phyloP scores from a whole-genome alignment of 2,888 invertebrate genomes.

The Nomada fabriciana region DNA sequence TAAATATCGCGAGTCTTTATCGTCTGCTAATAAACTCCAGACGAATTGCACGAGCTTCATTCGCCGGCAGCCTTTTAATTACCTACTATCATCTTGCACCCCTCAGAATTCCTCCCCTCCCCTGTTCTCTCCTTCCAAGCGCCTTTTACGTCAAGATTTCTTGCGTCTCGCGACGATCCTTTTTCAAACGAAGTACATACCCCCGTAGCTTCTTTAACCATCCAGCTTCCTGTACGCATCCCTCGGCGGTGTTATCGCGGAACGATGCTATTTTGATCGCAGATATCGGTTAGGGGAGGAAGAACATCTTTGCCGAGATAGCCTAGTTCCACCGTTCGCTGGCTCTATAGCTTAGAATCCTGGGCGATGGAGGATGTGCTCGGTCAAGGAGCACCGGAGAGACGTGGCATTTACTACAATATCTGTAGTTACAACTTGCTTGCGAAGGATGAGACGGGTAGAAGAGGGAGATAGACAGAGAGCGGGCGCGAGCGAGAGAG shows the following conservation, averaged over 20 bases:
- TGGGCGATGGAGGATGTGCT: not conserved
- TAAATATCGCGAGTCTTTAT: constrained; percentile 57
- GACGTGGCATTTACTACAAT: constrained; percentile 57
- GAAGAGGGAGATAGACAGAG: not conserved
- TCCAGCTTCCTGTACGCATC: not conserved
- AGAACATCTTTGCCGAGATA: not conserved
- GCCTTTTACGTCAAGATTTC: constrained; percentile 6
- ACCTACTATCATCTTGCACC: constrained; percentile 38
- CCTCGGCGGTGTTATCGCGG: not conserved
- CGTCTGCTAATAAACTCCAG: constrained; percentile 62
- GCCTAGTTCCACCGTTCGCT: too few species aligned
- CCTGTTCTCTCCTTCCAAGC: constrained; percentile 15
- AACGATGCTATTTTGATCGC: not conserved
- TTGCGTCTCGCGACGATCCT: not conserved
- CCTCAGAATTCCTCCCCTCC: not conserved
- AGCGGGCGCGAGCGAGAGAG: constrained; percentile 5
- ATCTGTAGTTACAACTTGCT: constrained; percentile 42
- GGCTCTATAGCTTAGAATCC: not conserved
- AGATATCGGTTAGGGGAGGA: not conserved
- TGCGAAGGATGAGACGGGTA: not conserved
- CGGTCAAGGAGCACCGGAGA: constrained; percentile 31
- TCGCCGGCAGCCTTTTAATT: constrained; percentile 66
- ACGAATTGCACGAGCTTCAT: constrained; percentile 51
- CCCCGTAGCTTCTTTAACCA: not conserved
- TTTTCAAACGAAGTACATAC: not conserved